phyloP scores from a whole-genome alignment of 2,888 invertebrate species.

The Galerucella nymphaeae region DNA sequence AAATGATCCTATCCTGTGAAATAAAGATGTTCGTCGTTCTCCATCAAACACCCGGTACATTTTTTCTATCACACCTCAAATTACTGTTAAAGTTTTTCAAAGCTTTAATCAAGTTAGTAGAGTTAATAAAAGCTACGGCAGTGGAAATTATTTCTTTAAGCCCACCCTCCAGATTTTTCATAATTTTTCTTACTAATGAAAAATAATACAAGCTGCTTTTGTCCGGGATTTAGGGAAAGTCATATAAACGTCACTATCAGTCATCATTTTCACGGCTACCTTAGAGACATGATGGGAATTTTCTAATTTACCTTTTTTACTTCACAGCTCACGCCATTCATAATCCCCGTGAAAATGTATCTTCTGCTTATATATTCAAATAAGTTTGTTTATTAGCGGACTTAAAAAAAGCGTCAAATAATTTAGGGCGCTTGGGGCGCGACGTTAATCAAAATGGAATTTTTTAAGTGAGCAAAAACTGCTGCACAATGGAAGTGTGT shows the following conservation, averaged over 20 bases:
- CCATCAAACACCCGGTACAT: too few relatives aligned
- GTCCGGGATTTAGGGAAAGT: slow-evolving; percentile 7
- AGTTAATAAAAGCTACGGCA: not conserved
- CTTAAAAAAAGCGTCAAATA: not conserved
- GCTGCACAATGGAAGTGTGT: not conserved
- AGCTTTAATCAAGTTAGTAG: too few relatives aligned
- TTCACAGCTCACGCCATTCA: not conserved
- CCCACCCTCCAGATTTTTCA: not conserved
- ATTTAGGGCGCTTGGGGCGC: not conserved
- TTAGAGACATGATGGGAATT: not conserved
- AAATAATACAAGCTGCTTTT: slow-evolving; percentile 7
- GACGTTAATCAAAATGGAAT: not conserved
- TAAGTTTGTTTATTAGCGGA: not conserved
- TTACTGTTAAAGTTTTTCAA: too few relatives aligned
- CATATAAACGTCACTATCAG: slow-evolving; percentile 20
- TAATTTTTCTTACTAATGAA: slow-evolving; percentile 7
- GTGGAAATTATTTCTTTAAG: not conserved
- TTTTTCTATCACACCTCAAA: too few relatives aligned
- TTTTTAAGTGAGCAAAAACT: not conserved
- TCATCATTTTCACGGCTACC: slow-evolving; percentile 16
- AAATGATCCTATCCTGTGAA: too few relatives aligned
- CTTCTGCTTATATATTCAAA: not conserved
- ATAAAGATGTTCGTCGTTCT: too few relatives aligned
- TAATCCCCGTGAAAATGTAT: not conserved
- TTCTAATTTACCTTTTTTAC: slow-evolving; percentile 13